These are phyloP conservation scores for Spatulosminthurus flaviceps DNA, from an alignment of 2,888 invertebrate genomes.

Conservation along the genomic window DNA sequence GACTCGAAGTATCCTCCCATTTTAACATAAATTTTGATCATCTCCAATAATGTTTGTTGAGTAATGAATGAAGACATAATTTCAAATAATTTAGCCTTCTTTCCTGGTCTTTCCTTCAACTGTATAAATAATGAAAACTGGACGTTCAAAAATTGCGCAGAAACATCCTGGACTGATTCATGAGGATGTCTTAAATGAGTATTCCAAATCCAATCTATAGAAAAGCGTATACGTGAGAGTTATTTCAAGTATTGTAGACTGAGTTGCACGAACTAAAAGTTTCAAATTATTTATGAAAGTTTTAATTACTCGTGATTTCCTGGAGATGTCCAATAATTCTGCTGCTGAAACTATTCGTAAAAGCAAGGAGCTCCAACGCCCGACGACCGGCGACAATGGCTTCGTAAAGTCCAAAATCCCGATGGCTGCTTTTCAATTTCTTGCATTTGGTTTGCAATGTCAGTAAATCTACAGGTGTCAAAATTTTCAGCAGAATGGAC, in stretches of 20 bases:
- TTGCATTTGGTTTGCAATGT: constrained; percentile 9
- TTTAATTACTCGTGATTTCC: constrained; percentile 32
- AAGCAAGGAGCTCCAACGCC: neutral
- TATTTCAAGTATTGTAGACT: no score
- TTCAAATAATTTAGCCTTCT: neutral
- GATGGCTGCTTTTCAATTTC: constrained; percentile 21
- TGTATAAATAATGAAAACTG: constrained; percentile 6
- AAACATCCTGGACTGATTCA: constrained; percentile 41
- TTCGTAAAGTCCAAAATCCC: constrained; percentile 40
- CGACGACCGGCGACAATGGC: constrained; percentile 30
- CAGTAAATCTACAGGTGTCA: constrained; percentile 9
- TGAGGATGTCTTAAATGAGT: constrained; percentile 26
- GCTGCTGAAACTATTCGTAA: neutral
- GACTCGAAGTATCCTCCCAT: constrained; percentile 22
- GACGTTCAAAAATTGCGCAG: constrained; percentile 23
- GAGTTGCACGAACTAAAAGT: neutral
- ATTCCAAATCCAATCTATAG: constrained; percentile 38
- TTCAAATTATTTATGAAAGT: neutral
- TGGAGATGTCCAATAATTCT: neutral
- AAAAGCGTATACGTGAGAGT: neutral
- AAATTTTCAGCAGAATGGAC: constrained; percentile 3
- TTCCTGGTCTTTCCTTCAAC: neutral
- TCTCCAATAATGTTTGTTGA: neutral
- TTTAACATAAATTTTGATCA: neutral
- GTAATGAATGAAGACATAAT: neutral